These are phyloP conservation scores for Lumbricus terrestris DNA, from an alignment of 2,888 invertebrate species.

Conservation along the genomic window DNA sequence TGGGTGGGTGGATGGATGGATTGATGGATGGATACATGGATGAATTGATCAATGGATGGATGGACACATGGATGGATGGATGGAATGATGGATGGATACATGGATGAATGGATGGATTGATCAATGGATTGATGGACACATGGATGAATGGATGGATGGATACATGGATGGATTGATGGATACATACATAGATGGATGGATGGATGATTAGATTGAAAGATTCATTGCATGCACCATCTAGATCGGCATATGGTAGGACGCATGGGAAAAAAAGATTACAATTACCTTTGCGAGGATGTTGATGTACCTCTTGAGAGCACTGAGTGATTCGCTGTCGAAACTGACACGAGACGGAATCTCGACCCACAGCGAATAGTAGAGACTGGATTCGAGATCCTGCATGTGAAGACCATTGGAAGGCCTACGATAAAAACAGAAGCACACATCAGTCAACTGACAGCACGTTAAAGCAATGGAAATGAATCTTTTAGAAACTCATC, in stretches of 20 bases:
- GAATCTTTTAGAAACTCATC: no score
- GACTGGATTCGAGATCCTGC: conserved; percentile 81
- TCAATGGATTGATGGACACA: not conserved
- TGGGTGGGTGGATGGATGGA: not conserved
- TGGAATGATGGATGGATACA: not conserved
- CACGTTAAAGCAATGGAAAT: no score
- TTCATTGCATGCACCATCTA: not conserved
- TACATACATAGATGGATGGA: not conserved
- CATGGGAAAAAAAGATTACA: no score
- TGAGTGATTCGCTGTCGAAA: conserved; percentile 72
- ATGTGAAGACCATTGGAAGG: conserved; percentile 67
- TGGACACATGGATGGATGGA: not conserved
- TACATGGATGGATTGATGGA: not conserved
- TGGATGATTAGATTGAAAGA: not conserved
- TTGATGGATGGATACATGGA: not conserved
- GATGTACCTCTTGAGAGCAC: conserved; percentile 74
- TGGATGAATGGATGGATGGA: not conserved
- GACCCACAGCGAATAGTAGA: conserved; percentile 77
- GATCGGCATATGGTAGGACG: not conserved
- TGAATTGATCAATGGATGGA: not conserved
- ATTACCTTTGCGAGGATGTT: conserved; percentile 68
- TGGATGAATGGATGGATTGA: not conserved
- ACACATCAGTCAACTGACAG: not conserved
- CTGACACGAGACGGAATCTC: conserved; percentile 75
- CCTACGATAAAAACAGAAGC: not conserved